A percentile compares a stretch with the other conserved stretches of the same genome.
Evolutionary conservation across 37 sponge, comb jelly and placozoan species (phyloP).

Genomic region (Cliona cf. orientalis): DNA sequence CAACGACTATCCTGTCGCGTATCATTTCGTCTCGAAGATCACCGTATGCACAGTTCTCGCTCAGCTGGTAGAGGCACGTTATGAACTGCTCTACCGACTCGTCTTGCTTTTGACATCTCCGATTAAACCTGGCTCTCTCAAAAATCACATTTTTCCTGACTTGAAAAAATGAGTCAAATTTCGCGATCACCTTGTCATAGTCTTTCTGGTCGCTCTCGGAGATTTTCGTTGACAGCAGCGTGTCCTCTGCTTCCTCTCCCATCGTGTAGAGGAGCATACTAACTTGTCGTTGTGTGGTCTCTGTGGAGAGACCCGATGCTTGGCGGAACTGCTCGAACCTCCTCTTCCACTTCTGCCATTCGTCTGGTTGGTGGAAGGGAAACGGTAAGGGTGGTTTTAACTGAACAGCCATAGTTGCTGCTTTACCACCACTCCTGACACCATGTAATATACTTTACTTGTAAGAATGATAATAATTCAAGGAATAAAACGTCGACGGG

Average conservation of each 20-base stretch:
- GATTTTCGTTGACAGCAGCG: slow-evolving; percentile 8
- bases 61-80: slow-evolving; percentile 24
- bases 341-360: slow-evolving; percentile 40
- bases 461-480: no score
- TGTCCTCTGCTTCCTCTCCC: slow-evolving; percentile 38
- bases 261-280: slow-evolving; percentile 30
- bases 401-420: no score
- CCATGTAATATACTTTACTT: no score
- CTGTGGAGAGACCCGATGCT: slow-evolving; percentile 6
- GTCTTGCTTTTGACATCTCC: slow-evolving; percentile 11
- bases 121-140: slow-evolving; percentile 25
- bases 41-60: slow-evolving; percentile 28
- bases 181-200: slow-evolving; percentile 12
- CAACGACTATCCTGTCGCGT: slow-evolving; percentile 39
- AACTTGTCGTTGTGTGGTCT: slow-evolving; percentile 5
- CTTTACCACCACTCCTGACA: no score
- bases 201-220: background rate
- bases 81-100: slow-evolving; percentile 48
- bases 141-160: slow-evolving; percentile 10
- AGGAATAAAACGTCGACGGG: no score
- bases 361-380: no score
- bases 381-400: no score
- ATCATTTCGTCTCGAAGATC: slow-evolving; percentile 40
- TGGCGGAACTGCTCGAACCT: slow-evolving; percentile 41
- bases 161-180: slow-evolving; percentile 12